Percentiles rank a stretch among this genome's conserved stretches.
Evolutionary conservation across 2,113 vertebrate genomes (phyloP).

Genomic region (Triplophysa rosa): DNA sequence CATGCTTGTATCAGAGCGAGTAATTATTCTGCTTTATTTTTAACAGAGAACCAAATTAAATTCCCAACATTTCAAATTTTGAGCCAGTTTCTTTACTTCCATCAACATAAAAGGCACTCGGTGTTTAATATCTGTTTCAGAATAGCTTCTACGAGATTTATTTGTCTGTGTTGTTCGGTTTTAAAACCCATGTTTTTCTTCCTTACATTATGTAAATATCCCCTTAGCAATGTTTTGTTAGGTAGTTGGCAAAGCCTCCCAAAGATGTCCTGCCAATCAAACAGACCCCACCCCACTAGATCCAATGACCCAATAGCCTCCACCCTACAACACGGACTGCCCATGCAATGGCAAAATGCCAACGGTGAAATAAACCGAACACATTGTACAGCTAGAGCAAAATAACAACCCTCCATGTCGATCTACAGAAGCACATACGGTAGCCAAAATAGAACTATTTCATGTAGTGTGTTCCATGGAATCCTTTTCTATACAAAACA

Average conservation of each 20-base stretch:
- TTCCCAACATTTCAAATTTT: neutral
- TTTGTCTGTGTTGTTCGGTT: neutral
- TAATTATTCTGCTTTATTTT: neutral
- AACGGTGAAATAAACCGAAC: conserved; percentile 17
- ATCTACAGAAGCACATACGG: neutral
- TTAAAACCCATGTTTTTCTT: neutral
- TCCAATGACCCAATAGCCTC: neutral
- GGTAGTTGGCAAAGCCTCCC: neutral
- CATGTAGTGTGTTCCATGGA: no score
- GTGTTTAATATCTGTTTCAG: neutral
- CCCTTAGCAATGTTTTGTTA: neutral
- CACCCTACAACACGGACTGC: neutral
- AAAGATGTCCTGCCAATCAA: neutral
- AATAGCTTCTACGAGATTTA: no score
- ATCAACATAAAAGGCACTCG: neutral
- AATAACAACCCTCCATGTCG: neutral
- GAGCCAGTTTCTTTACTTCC: neutral
- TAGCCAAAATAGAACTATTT: neutral
- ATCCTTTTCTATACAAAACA: neutral
- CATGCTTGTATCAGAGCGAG: neutral
- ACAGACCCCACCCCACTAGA: neutral
- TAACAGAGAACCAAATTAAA: conserved; percentile 11
- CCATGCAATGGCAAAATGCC: conserved; percentile 17
- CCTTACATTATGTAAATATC: neutral
- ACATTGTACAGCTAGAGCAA: neutral